A percentile compares a stretch with the other conserved stretches of the same genome.
Evolutionary conservation across 2,888 invertebrate genomes (phyloP).

Genomic region (Drosophila bunnanda): DNA sequence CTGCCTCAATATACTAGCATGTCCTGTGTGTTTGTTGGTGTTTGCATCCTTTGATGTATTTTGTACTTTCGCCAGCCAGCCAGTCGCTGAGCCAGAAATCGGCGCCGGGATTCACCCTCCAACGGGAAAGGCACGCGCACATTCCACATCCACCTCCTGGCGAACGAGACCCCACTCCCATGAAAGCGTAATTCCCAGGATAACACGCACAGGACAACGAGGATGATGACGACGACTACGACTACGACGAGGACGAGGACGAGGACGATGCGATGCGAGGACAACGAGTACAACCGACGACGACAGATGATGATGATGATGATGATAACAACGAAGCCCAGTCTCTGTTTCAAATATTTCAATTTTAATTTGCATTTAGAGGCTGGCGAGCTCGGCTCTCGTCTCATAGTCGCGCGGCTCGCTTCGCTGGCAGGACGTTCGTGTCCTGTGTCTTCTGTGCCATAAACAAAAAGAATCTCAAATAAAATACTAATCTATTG

Average conservation of each 20-base stretch:
- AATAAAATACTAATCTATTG: background rate
- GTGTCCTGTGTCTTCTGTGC: slow-evolving; percentile 59
- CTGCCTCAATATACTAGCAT: slow-evolving; percentile 63
- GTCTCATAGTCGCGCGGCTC: slow-evolving; percentile 75
- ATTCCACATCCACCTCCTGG: slow-evolving; percentile 62
- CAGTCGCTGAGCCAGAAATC: slow-evolving; percentile 71
- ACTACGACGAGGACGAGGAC: slow-evolving; percentile 14
- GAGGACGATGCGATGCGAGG: slow-evolving; percentile 43
- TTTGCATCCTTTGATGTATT: slow-evolving; percentile 70
- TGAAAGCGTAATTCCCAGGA: slow-evolving; percentile 48
- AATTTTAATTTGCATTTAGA: slow-evolving; percentile 78
- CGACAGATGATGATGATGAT: slow-evolving; percentile 31
- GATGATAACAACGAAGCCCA: slow-evolving; percentile 49
- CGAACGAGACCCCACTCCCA: slow-evolving; percentile 25
- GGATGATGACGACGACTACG: slow-evolving; percentile 11
- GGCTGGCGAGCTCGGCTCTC: slow-evolving; percentile 61
- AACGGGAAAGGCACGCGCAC: slow-evolving; percentile 74
- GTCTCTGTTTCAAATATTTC: slow-evolving; percentile 68
- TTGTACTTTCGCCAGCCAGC: slow-evolving; percentile 70
- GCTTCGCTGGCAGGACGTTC: slow-evolving; percentile 77
- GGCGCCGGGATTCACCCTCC: slow-evolving; percentile 38
- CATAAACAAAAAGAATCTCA: background rate
- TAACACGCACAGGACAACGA: slow-evolving; percentile 52
- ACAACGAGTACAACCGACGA: slow-evolving; percentile 42
- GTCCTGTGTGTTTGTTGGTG: slow-evolving; percentile 45